Conservation (phyloP, 2,113 vertebrate genomes). For the Aspidoscelis tigris region DNA sequence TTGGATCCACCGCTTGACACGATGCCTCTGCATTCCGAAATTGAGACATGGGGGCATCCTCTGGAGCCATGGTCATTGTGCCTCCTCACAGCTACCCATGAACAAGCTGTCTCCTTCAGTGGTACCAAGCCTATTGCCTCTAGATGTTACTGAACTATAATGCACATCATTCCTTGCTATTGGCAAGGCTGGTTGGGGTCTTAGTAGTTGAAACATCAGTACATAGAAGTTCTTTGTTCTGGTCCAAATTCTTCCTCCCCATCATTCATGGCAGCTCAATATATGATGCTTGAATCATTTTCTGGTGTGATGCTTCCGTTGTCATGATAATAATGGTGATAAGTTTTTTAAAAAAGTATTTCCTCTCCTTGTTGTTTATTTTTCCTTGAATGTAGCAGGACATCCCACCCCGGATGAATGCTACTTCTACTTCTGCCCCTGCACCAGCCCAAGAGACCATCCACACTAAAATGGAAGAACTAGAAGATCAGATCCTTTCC, state of each 20-base stretch:
- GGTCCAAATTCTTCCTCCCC: neutral
- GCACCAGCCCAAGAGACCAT: slow-evolving; percentile 66
- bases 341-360: too few species aligned
- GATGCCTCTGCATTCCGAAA: too few species aligned
- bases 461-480: slow-evolving; percentile 88
- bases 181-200: too few species aligned
- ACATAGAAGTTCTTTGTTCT: neutral
- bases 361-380: neutral
- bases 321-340: neutral
- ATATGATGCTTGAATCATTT: neutral
- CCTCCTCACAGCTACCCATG: too few species aligned
- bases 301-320: rapidly evolving
- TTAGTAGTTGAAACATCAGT: too few species aligned
- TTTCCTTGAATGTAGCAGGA: slow-evolving; percentile 71
- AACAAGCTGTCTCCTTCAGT: too few species aligned
- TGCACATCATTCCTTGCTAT: too few species aligned
- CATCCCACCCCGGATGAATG: slow-evolving; percentile 84
- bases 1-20: too few species aligned
- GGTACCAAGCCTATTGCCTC: too few species aligned
- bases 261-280: neutral
- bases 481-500: slow-evolving; percentile 92
- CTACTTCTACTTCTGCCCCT: slow-evolving; percentile 54
- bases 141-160: too few species aligned
- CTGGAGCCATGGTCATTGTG: too few species aligned
- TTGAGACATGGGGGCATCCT: too few species aligned